Base-by-base conservation (phyloP, 2,797 vertebrate genomes). In the Simalia tracyae region DNA sequence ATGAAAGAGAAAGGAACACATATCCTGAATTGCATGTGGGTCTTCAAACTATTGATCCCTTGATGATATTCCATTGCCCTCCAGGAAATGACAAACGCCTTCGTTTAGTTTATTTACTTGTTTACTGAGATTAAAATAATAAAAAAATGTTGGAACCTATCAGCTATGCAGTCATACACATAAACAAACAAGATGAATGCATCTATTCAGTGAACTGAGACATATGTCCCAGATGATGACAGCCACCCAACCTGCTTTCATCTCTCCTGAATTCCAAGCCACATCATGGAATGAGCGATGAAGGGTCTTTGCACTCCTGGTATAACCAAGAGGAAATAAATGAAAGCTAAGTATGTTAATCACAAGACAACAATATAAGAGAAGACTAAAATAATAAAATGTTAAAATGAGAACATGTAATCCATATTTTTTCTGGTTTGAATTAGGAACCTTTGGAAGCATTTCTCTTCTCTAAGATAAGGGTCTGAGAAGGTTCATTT, bases 401-500 rank as follows among this genome's bases (percentile, higher is more conserved):
- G 17, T 87, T 9, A 66, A 26, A 28, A 64, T 28, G 61, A 68
- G 8, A 86, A 85, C 10, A 87, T 57, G 36, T 42, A 66, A 17
- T 26, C 5, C 19, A 46, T 12, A 15, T 46, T 89, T 59, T 42
- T 22, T 89, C 57, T 50, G 15, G n/a, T 85, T 57, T 89, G 31
- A 76, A 64, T 57, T 19, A 12, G 31, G 28, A 42, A 95, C 86
- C 91, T 84, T 94, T 84, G 60, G 24, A 94, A 50, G 85, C 89
- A 87, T 88, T 56, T 93, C 24, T 54, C 36, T 87, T 28, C 10
- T 96, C 90, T 0, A 19, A 89, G 19, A 72, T 96, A 94, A 93
- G 94, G 92, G 93, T 59, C 59, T 14, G 90, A 7, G 0, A 76
- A 92, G 93, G 87, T 87, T 95, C 91, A 86, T 56, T 92, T 95